Conservation (phyloP, 1,140 invertebrate species). For the Rhopalosiphum maidis region DNA sequence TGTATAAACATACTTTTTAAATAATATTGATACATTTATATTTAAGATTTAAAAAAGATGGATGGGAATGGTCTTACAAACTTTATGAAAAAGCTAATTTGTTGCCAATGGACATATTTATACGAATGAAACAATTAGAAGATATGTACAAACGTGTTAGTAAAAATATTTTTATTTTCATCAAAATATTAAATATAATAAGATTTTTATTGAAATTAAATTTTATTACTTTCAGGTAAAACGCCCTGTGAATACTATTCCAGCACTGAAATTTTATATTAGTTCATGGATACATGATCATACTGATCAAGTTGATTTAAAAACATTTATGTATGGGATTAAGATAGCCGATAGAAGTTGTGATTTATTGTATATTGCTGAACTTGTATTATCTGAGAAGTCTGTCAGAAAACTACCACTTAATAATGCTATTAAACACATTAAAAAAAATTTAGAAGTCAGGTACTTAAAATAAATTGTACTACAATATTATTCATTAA, state of each 20-base stretch:
- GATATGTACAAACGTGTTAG: constrained; percentile 59
- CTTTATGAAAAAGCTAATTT: constrained; percentile 68
- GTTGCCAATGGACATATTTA: constrained; percentile 65
- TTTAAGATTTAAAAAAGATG: constrained; percentile 59
- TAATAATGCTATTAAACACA: constrained; percentile 12
- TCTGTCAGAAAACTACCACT: constrained; percentile 50
- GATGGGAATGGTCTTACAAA: constrained; percentile 70
- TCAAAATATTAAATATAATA: background rate
- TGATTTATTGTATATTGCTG: constrained; percentile 47
- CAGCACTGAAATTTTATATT: constrained; percentile 50
- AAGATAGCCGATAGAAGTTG: constrained; percentile 51
- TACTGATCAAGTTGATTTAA: constrained; percentile 42
- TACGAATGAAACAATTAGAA: constrained; percentile 63
- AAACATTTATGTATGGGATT: constrained; percentile 44
- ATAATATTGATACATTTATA: background rate
- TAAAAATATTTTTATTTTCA: background rate
- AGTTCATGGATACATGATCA: constrained; percentile 36
- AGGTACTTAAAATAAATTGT: background rate
- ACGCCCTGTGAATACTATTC: constrained; percentile 45
- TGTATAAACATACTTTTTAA: background rate
- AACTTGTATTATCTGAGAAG: constrained; percentile 29
- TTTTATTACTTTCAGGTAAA: constrained; percentile 41
- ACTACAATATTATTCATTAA: background rate
- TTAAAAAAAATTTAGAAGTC: constrained; percentile 45
- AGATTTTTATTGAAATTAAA: background rate